Conservation (phyloP, 2,113 vertebrate genomes). For the Semnopithecus entellus region DNA sequence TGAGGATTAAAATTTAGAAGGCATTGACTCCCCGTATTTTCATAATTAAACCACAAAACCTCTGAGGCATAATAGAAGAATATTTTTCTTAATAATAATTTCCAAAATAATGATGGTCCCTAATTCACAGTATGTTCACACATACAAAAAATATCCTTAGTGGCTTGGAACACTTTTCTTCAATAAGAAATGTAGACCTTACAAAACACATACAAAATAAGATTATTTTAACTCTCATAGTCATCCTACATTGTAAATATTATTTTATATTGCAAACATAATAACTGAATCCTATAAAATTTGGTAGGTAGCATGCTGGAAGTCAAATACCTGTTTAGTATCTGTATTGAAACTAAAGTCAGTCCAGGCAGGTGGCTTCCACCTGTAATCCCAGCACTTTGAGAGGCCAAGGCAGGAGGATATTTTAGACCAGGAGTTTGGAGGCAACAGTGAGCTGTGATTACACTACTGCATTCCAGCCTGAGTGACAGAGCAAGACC, state of each 20-base stretch:
- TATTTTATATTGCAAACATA: background rate
- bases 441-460: too few relatives aligned
- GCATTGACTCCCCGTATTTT: background rate
- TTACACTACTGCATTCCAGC: too few relatives aligned
- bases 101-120: background rate
- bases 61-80: background rate
- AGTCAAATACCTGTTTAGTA: background rate
- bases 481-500: too few relatives aligned
- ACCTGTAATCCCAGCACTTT: too few relatives aligned
- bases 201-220: background rate
- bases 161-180: background rate
- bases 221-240: background rate
- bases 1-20: background rate
- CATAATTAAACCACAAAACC: background rate
- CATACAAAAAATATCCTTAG: background rate
- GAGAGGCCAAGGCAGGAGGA: too few relatives aligned
- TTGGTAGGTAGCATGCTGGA: background rate
- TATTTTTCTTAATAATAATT: background rate
- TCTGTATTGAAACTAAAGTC: background rate
- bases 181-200: slow-evolving; percentile 17
- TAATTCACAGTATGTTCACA: background rate
- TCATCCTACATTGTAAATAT: background rate
- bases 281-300: background rate
- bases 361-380: too few relatives aligned
- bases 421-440: too few relatives aligned